phyloP scores from a whole-genome alignment of 1,140 invertebrate species.

The Saccostrea cuccullata region DNA sequence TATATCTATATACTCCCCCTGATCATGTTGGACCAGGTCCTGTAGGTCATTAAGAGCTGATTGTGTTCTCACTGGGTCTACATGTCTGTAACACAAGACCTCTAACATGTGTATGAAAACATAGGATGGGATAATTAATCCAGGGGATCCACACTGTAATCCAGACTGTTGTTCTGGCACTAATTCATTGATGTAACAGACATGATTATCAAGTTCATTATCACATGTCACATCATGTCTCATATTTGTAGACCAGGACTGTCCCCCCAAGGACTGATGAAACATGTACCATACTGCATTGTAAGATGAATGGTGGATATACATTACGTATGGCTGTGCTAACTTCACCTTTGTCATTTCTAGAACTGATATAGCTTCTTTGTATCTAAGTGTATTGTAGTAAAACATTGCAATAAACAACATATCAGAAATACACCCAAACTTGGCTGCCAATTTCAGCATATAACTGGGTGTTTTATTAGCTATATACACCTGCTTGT shows the following conservation, averaged over 20 bases:
- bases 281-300: neutral
- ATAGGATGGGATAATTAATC: neutral
- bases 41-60: neutral
- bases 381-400: neutral
- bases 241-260: neutral
- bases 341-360: neutral
- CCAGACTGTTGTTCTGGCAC: neutral
- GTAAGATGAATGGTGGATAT: too few relatives aligned
- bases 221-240: neutral
- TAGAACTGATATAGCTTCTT: neutral
- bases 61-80: neutral
- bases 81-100: neutral
- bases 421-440: neutral
- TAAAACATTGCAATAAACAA: neutral
- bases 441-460: neutral
- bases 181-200: slow-evolving; percentile 5
- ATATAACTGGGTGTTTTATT: neutral
- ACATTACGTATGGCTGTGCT: neutral
- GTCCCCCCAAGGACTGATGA: neutral
- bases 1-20: neutral
- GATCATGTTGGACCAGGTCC: neutral
- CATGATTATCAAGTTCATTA: neutral
- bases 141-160: neutral
- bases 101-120: neutral
- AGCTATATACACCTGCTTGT: neutral